These are phyloP conservation scores for Lysandra coridon DNA, from an alignment of 2,888 invertebrate species.

Conservation along the genomic window DNA sequence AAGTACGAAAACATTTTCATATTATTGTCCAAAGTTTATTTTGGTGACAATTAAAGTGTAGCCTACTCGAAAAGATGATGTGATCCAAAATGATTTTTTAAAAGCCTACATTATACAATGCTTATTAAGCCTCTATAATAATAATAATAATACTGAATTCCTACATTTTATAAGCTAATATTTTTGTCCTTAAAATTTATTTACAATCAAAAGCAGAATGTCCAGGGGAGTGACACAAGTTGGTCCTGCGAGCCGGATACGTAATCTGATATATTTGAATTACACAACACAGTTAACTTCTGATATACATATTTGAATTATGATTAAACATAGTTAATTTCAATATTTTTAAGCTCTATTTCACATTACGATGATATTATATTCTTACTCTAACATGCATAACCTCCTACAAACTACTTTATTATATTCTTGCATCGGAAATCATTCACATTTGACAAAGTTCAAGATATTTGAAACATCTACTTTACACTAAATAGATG, in stretches of 20 bases:
- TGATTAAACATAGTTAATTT: not conserved
- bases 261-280: not conserved
- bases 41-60: not conserved
- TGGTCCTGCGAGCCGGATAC: constrained; percentile 14
- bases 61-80: not conserved
- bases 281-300: not conserved
- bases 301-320: not conserved
- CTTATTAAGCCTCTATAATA: not conserved
- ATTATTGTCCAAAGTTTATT: constrained; percentile 11
- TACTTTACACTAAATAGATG: constrained; percentile 1
- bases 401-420: not conserved
- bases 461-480: not conserved
- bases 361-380: not conserved
- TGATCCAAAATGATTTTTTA: not conserved
- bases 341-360: not conserved
- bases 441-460: constrained; percentile 46
- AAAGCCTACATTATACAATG: not conserved
- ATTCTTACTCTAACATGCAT: constrained; percentile 22
- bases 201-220: not conserved
- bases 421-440: constrained; percentile 27
- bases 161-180: not conserved
- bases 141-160: not conserved
- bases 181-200: not conserved
- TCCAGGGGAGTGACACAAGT: not conserved
- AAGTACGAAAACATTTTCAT: not conserved